Percentiles rank a stretch among this genome's conserved stretches.
Evolutionary conservation across 1,140 invertebrate genomes (phyloP).

Genomic region (Tribolium castaneum): DNA sequence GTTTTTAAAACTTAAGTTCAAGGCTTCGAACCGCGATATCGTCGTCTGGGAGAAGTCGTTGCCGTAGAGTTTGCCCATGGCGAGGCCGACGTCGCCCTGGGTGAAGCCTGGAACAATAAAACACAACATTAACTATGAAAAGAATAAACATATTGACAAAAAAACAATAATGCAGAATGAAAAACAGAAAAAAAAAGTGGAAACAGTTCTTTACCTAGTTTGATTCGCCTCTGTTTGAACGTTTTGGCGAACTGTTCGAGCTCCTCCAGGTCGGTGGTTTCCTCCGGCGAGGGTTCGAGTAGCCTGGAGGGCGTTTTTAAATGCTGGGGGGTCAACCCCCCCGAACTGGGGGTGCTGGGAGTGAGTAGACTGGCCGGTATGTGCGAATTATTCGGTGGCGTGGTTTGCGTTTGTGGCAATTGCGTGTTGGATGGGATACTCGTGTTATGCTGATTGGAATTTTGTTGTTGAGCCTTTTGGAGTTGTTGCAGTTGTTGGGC

Average conservation of each 20-base stretch:
- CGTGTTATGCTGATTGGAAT: conserved; percentile 65
- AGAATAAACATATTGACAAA: too few relatives aligned
- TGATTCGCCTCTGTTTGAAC: conserved; percentile 95
- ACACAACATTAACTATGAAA: too few relatives aligned
- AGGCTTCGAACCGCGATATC: conserved; percentile 97
- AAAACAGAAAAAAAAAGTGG: too few relatives aligned
- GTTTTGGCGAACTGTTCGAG: conserved; percentile 97
- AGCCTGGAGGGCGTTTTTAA: conserved; percentile 68
- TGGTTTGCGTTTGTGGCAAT: conserved; percentile 63
- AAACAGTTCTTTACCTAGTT: too few relatives aligned
- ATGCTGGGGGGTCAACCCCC: conserved; percentile 67
- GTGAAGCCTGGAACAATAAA: conserved; percentile 84
- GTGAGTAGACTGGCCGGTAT: conserved; percentile 67
- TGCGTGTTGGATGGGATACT: conserved; percentile 67
- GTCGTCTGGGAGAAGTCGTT: conserved; percentile 99
- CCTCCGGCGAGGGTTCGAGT: conserved; percentile 85
- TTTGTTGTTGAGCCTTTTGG: conserved; percentile 64
- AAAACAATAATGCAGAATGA: too few relatives aligned
- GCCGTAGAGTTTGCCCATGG: conserved; percentile 98
- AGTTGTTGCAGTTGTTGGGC: conserved; percentile 63
- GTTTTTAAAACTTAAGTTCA: conserved; percentile 99
- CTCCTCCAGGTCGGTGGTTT: conserved; percentile 95
- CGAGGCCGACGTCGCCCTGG: conserved; percentile 97
- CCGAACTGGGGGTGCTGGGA: conserved; percentile 69
- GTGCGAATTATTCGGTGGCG: conserved; percentile 58